Conservation (phyloP, 2,797 vertebrate species). For the Dicrostonyx torquatus region DNA sequence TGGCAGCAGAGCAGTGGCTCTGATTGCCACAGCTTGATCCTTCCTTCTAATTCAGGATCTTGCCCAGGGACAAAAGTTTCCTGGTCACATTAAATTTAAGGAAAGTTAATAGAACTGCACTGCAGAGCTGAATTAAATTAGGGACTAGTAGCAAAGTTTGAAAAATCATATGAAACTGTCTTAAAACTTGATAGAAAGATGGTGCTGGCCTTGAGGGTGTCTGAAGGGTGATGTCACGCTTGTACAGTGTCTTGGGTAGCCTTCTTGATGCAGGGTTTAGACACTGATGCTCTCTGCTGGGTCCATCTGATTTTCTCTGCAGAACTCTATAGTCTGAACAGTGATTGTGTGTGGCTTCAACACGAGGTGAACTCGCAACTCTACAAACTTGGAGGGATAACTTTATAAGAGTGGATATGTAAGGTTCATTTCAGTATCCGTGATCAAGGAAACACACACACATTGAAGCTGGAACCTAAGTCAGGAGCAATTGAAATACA, state of each 20-base stretch:
- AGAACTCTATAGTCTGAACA: slow-evolving; percentile 7
- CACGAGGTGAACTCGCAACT: slow-evolving; percentile 35
- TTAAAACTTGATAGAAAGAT: slow-evolving; percentile 54
- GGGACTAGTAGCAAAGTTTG: slow-evolving; percentile 32
- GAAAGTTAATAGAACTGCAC: slow-evolving; percentile 56
- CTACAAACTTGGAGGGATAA: slow-evolving; percentile 9
- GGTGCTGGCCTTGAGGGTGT: background rate
- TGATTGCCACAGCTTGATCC: background rate
- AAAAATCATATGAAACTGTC: slow-evolving; percentile 53
- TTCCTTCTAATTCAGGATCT: slow-evolving; percentile 51
- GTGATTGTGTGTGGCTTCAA: slow-evolving; percentile 49
- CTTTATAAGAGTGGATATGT: slow-evolving; percentile 15
- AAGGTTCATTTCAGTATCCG: slow-evolving; percentile 37
- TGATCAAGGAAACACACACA: slow-evolving; percentile 31
- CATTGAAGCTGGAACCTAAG: slow-evolving; percentile 38
- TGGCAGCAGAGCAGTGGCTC: background rate
- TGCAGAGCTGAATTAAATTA: slow-evolving; percentile 62
- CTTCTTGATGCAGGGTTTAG: slow-evolving; percentile 30
- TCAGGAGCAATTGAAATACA: slow-evolving; percentile 53
- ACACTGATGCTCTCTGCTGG: background rate
- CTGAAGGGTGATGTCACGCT: slow-evolving; percentile 45
- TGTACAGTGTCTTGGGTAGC: background rate
- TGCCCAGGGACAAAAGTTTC: slow-evolving; percentile 42
- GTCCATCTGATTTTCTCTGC: slow-evolving; percentile 24
- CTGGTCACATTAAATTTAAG: slow-evolving; percentile 43